Evolutionary conservation across 2,113 vertebrate species (phyloP), one percentile per base, ranked within the genome.

Genomic region (Ptilorrhoa leucosticta): DNA sequence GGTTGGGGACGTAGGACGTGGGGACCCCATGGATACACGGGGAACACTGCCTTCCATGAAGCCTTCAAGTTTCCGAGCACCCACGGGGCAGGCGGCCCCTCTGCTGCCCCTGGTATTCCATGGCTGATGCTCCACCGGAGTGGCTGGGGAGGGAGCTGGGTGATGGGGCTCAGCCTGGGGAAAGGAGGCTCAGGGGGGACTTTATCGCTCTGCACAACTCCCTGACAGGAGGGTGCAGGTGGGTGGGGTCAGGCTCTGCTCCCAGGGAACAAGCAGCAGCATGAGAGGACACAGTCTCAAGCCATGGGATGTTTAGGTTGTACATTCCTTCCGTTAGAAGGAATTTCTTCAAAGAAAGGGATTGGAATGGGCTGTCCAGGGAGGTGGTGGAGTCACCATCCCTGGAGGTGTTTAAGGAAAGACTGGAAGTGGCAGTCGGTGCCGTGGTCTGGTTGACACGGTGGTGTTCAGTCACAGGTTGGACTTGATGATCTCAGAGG

Each of bases 61-160:
- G 23, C 15, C 60, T 35, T 54, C 9, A 7, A 0, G 4, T 30
- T 30, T 7, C 76, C 28, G 61, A 35, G 45, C 30, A 14, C 10
- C 12, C 65, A 1, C 30, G 6, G 47, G 69, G 53, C 12, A 4
- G 33, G 24, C 33, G 12, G 35, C 56, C 51, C 19, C 20, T 23
- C n/a, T 11, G 45, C 9, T 7, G 27, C 4, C 31, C 45, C 22
- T 35, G 0, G 24, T 2, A 11, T 19, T 20, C 39, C 7, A 8
- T 7, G 42, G 82, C 37, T 37, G 56, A 5, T 21, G 23, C 56
- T 30, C 19, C 2, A 1, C 39, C 15, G 35, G 10, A 37, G 39
- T 1, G 18, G 37, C 50, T 15, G 51, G 33, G 28, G 5, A 42
- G 31, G 31, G 26, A 35, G 12, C 16, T 12, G 37, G 17, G 3